These are phyloP conservation scores for Athrips mouffetella DNA, from an alignment of 2,888 invertebrate species.

Conservation along the genomic window DNA sequence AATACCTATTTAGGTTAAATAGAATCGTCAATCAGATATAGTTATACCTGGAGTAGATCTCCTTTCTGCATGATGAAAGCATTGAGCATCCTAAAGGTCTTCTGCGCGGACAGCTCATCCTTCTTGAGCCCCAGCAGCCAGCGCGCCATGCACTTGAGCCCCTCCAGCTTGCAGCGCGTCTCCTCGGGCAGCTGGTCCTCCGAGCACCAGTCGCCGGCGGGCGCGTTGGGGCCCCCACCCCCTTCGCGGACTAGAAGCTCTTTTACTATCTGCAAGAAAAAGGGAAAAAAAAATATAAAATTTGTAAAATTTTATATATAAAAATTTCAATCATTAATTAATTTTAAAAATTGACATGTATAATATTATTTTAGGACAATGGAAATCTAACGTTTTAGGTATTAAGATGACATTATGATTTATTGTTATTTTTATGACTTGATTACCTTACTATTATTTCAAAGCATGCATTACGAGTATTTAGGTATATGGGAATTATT, in stretches of 20 bases:
- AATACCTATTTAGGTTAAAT: too few relatives aligned
- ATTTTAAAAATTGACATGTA: too few relatives aligned
- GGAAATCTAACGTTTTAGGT: too few relatives aligned
- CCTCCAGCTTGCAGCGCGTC: constrained; percentile 95
- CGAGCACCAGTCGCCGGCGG: constrained; percentile 86
- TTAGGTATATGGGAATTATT: too few relatives aligned
- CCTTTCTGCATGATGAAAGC: constrained; percentile 96
- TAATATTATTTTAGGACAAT: too few relatives aligned
- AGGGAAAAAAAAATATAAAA: neutral
- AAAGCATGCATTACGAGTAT: too few relatives aligned
- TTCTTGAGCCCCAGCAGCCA: constrained; percentile 95
- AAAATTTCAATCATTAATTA: too few relatives aligned
- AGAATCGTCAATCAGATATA: too few relatives aligned
- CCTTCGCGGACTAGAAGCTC: constrained; percentile 93
- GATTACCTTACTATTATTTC: too few relatives aligned
- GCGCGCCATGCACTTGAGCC: constrained; percentile 96
- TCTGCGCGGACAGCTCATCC: constrained; percentile 92
- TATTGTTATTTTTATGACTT: too few relatives aligned
- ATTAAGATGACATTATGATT: too few relatives aligned
- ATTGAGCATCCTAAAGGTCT: constrained; percentile 95
- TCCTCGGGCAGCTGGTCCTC: constrained; percentile 94
- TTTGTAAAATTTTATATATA: neutral
- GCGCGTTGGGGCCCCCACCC: constrained; percentile 74
- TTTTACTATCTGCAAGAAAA: constrained; percentile 86
- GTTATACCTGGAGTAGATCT: constrained; percentile 81